Conservation (phyloP, 2,888 invertebrate genomes). For the Melanotus villosus region DNA sequence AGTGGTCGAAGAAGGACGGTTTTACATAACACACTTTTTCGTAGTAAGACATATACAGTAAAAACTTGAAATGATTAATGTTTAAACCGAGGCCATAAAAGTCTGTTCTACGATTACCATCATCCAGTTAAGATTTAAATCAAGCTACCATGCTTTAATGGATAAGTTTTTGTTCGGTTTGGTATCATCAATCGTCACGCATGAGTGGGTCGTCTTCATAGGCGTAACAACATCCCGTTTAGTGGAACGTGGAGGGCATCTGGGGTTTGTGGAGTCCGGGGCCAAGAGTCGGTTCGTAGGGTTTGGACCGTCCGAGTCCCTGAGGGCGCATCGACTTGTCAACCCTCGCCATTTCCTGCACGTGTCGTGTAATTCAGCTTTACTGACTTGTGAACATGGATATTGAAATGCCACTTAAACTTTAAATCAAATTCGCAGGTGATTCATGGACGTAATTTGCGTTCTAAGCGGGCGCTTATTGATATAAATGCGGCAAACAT, state of each 20-base stretch:
- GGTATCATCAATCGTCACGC: slow-evolving; percentile 12
- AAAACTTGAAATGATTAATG: too few species aligned
- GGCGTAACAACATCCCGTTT: slow-evolving; percentile 29
- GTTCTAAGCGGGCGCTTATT: slow-evolving; percentile 60
- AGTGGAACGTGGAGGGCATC: slow-evolving; percentile 26
- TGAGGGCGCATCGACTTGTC: slow-evolving; percentile 60
- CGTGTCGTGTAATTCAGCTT: slow-evolving; percentile 59
- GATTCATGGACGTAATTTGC: slow-evolving; percentile 60
- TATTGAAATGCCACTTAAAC: slow-evolving; percentile 66
- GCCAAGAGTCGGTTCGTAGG: slow-evolving; percentile 31
- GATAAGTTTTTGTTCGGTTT: background rate
- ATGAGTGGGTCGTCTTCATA: slow-evolving; percentile 16
- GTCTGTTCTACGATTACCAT: too few species aligned
- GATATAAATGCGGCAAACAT: slow-evolving; percentile 58
- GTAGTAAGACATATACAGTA: too few species aligned
- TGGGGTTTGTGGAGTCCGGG: slow-evolving; percentile 33
- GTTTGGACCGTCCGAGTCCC: slow-evolving; percentile 50
- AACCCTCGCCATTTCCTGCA: slow-evolving; percentile 60
- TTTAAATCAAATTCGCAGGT: slow-evolving; percentile 64
- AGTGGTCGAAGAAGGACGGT: too few species aligned
- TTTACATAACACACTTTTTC: too few species aligned
- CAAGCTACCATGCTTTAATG: too few species aligned
- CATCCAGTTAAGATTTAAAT: too few species aligned
- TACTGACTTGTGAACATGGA: slow-evolving; percentile 62
- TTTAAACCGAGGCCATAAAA: too few species aligned